phyloP scores from a whole-genome alignment of 2,888 invertebrate genomes.

The Meliscaeva auricollis region DNA sequence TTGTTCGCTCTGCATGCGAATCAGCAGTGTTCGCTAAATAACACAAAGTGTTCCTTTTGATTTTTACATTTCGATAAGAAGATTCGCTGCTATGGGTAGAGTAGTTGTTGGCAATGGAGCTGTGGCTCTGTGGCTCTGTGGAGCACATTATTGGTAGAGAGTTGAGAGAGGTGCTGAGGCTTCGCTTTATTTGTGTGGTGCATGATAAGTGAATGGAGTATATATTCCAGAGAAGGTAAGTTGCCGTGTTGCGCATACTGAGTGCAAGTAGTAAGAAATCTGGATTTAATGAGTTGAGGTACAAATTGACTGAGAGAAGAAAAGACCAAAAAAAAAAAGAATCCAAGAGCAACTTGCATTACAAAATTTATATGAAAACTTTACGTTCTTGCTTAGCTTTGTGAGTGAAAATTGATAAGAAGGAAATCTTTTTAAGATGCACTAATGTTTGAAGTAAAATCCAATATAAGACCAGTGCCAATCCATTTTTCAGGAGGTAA shows the following conservation, averaged over 20 bases:
- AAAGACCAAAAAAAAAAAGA: constrained; percentile 1
- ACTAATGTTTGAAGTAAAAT: too few species aligned
- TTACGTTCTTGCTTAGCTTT: constrained; percentile 43
- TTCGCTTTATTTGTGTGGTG: constrained; percentile 39
- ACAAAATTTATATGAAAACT: neutral
- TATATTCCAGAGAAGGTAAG: constrained; percentile 52
- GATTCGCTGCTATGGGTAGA: too few species aligned
- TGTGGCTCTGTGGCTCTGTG: neutral
- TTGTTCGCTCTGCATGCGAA: constrained; percentile 73
- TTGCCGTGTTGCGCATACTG: constrained; percentile 69
- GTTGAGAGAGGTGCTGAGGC: constrained; percentile 28
- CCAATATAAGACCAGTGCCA: too few species aligned
- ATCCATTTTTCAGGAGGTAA: too few species aligned
- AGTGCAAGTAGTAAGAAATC: constrained; percentile 62
- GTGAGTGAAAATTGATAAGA: neutral
- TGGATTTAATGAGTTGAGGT: constrained; percentile 67
- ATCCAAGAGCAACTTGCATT: constrained; percentile 1
- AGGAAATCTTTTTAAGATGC: too few species aligned
- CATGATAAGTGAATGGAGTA: constrained; percentile 61
- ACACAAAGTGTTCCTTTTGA: constrained; percentile 71
- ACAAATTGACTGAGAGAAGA: constrained; percentile 63
- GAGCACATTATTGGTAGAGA: neutral
- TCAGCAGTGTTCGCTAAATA: constrained; percentile 63
- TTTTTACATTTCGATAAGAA: constrained; percentile 74
- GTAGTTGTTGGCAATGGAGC: neutral